Evolutionary conservation across 2,888 invertebrate species (phyloP).

Genomic region (Eupithecia exiguata): DNA sequence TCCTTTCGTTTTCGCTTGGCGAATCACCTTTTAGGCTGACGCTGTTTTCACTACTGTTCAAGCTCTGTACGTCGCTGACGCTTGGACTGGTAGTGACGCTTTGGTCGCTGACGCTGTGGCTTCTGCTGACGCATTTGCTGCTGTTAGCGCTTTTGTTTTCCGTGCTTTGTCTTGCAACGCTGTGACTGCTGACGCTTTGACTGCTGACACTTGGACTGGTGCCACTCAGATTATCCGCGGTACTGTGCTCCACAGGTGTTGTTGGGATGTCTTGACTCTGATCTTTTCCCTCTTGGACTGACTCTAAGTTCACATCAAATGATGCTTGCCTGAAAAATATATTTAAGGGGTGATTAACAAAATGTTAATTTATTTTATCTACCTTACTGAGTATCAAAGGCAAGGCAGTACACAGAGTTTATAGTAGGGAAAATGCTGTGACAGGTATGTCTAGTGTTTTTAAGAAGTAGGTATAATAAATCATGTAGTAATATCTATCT

Average conservation of each 20-base stretch:
- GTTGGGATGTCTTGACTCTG: slow-evolving; percentile 53
- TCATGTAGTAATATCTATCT: too few species aligned
- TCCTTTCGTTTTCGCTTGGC: slow-evolving; percentile 17
- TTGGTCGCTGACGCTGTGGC: slow-evolving; percentile 31
- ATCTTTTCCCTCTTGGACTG: slow-evolving; percentile 70
- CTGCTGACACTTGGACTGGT: slow-evolving; percentile 16
- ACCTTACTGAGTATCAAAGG: not conserved
- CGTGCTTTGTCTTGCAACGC: slow-evolving; percentile 9
- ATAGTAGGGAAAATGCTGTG: not conserved
- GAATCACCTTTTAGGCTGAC: slow-evolving; percentile 17
- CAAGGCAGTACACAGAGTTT: not conserved
- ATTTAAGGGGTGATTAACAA: not conserved
- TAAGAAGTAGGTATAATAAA: not conserved
- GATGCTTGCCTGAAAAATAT: slow-evolving; percentile 66
- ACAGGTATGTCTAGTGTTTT: not conserved
- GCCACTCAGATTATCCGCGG: slow-evolving; percentile 2
- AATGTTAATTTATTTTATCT: not conserved
- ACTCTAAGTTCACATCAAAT: slow-evolving; percentile 73
- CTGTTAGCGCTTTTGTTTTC: slow-evolving; percentile 23
- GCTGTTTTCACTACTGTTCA: slow-evolving; percentile 19
- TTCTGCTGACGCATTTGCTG: slow-evolving; percentile 32
- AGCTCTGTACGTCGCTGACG: slow-evolving; percentile 17
- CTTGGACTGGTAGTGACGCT: slow-evolving; percentile 14
- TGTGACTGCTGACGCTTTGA: slow-evolving; percentile 17
- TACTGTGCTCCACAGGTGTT: not conserved